phyloP scores from a whole-genome alignment of 2,888 invertebrate genomes.

The Eupithecia dodoneata region DNA sequence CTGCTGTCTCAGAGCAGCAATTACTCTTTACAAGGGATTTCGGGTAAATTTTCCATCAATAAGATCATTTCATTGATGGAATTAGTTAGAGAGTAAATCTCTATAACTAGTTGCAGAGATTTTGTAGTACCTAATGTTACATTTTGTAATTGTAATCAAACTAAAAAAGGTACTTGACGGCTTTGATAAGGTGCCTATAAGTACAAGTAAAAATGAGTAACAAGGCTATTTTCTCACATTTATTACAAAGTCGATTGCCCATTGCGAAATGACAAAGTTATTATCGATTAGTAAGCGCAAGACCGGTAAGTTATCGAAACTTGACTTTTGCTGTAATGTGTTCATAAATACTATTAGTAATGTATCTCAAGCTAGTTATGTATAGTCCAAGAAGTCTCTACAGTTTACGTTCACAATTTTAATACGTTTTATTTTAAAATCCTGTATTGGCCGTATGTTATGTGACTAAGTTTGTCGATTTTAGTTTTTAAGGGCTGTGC shows the following conservation, averaged over 20 bases:
- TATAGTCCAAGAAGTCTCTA: neutral
- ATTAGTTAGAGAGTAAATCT: neutral
- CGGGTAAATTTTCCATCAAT: neutral
- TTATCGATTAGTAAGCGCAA: conserved; percentile 48
- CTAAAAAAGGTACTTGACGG: neutral
- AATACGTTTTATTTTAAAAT: too few species aligned
- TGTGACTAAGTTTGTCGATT: too few species aligned
- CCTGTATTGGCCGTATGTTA: too few species aligned
- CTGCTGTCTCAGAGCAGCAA: too few species aligned
- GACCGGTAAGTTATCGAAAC: conserved; percentile 57
- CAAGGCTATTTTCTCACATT: conserved; percentile 40
- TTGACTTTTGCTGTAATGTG: conserved; percentile 58
- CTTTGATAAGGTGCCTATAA: neutral
- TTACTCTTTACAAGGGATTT: neutral
- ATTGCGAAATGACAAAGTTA: conserved; percentile 39
- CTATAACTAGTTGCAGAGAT: neutral
- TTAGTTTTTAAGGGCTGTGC: too few species aligned
- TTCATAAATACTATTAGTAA: neutral
- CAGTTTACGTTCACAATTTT: neutral
- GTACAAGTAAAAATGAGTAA: conserved; percentile 27
- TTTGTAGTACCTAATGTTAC: neutral
- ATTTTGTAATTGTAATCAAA: neutral
- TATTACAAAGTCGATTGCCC: conserved; percentile 28
- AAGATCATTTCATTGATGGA: neutral
- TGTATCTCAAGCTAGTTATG: neutral